Conservation (phyloP, 53 echinoderm and acorn worm species). For the Paracentrotus lividus region DNA sequence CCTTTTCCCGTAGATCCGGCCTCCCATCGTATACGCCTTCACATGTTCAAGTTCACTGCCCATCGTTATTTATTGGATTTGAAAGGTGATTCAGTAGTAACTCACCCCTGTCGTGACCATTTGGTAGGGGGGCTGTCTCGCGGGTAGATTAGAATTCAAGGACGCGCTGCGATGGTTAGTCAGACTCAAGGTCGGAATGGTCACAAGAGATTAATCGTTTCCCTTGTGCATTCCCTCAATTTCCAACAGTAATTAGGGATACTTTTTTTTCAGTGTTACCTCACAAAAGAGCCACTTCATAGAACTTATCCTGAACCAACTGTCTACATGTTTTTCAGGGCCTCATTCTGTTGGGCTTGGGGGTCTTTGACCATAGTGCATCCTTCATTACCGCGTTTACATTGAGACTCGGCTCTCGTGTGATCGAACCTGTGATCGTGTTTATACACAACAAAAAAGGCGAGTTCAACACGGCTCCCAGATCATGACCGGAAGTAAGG, state of each 20-base stretch:
- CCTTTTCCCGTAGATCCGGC: background rate
- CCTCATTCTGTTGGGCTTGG: no score
- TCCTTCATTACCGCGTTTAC: no score
- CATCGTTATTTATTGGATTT: background rate
- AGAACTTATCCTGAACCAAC: background rate
- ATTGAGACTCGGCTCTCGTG: no score
- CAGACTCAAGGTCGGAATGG: conserved; percentile 30
- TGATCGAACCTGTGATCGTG: no score
- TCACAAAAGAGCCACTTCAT: background rate
- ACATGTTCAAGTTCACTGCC: conserved; percentile 40
- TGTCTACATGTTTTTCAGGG: no score
- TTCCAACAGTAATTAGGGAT: conserved; percentile 56
- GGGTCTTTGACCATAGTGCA: no score
- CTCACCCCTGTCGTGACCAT: conserved; percentile 30
- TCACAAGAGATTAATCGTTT: conserved; percentile 60
- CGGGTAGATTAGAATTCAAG: conserved; percentile 34
- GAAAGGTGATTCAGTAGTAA: conserved; percentile 38
- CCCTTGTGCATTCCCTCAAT: conserved; percentile 55
- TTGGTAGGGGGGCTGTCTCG: conserved; percentile 56
- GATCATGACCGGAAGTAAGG: no score
- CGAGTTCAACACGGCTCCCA: no score
- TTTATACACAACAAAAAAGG: no score
- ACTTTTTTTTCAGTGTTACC: background rate
- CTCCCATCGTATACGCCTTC: background rate
- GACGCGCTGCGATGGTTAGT: background rate